phyloP scores from a whole-genome alignment of 92 coral and sea anemone species.

The Palythoa grandis region DNA sequence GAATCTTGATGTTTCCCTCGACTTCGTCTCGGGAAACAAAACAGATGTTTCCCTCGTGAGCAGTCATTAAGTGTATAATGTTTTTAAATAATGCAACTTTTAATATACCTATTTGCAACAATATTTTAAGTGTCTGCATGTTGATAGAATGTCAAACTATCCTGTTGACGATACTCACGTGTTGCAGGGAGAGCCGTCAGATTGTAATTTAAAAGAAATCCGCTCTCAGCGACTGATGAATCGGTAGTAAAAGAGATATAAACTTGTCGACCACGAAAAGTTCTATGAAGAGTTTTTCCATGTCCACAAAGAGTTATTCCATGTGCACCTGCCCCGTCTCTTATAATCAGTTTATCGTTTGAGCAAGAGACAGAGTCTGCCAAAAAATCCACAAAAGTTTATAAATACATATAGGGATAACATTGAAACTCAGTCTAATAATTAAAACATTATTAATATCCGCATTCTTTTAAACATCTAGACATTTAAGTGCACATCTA shows the following conservation, averaged over 20 bases:
- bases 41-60: no score
- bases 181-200: background rate
- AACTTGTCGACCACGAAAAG: slow-evolving; percentile 26
- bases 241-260: slow-evolving; percentile 7
- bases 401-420: background rate
- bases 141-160: no score
- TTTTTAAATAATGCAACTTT: no score
- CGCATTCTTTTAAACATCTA: no score
- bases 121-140: no score
- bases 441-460: background rate
- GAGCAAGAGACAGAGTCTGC: background rate
- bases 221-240: background rate
- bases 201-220: slow-evolving; percentile 17
- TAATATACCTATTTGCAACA: no score
- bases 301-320: background rate
- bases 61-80: no score
- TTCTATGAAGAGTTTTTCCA: no score
- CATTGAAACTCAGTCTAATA: background rate
- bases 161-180: no score
- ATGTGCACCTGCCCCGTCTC: background rate
- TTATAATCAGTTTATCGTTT: background rate
- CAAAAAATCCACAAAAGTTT: background rate
- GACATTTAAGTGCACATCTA: no score
- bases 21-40: no score
- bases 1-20: no score